Conservation (phyloP, 2,797 vertebrate species). For the Lithobates pipiens region DNA sequence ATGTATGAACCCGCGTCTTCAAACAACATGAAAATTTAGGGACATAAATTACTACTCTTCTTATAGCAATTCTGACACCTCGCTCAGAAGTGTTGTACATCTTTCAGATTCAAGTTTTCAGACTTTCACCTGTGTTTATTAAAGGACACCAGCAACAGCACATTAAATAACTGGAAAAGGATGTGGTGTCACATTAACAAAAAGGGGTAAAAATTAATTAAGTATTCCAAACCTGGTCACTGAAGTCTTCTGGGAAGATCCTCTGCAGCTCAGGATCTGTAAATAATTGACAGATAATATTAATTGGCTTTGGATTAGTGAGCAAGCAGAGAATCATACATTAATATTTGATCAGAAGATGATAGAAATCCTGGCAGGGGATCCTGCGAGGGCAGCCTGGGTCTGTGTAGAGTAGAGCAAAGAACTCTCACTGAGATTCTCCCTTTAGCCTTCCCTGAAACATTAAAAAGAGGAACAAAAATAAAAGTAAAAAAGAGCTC, state of each 20-base stretch:
- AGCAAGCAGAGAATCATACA: constrained; percentile 99
- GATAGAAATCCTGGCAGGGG: constrained; percentile 98
- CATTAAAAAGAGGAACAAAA: constrained; percentile 70
- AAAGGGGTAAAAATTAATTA: constrained; percentile 85
- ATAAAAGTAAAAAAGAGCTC: constrained; percentile 75
- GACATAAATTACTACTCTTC: neutral
- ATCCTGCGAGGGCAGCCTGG: constrained; percentile 95
- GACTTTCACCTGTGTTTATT: constrained; percentile 76
- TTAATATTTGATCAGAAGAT: constrained; percentile 99
- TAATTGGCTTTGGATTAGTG: constrained; percentile 99
- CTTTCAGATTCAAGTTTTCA: constrained; percentile 75
- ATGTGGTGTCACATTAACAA: constrained; percentile 84
- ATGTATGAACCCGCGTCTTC: neutral
- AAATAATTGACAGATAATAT: constrained; percentile 99
- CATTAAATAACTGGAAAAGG: constrained; percentile 78
- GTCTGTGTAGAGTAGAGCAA: constrained; percentile 93
- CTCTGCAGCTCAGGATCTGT: constrained; percentile 99
- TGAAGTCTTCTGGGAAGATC: constrained; percentile 95
- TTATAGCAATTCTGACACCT: constrained; percentile 30
- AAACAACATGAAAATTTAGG: neutral
- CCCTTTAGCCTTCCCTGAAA: constrained; percentile 80
- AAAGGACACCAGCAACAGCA: constrained; percentile 81
- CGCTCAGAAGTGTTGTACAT: constrained; percentile 8
- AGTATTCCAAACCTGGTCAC: constrained; percentile 98
- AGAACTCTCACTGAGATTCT: constrained; percentile 81